Base-by-base conservation (phyloP, 1,140 invertebrate species). In the Augochlora pura region DNA sequence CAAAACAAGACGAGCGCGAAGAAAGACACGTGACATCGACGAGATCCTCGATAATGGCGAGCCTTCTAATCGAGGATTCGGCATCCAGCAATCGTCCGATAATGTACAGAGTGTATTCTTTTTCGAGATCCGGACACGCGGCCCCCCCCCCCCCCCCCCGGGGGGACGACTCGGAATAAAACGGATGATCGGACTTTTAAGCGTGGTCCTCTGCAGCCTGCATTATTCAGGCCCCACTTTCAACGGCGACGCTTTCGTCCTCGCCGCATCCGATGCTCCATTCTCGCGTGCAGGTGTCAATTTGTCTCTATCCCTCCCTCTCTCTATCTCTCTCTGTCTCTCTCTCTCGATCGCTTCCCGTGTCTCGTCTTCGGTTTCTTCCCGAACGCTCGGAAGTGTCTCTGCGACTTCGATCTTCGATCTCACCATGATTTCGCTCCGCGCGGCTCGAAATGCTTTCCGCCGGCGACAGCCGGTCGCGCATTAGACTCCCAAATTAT, bases 401-500 rank as follows among this genome's bases (percentile, higher is more conserved):
- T 32, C 27, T 32, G 23, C 21, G 12, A 16, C 23, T 75, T 80
- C 63, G 63, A 66, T 66, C 70, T 64, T 54, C 49, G 32, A 62
- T 64, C 81, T 73, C 74, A 27, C 32, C 18, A 32, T n/a, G 39
- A 38, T 42, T 25, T 52, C 23, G 12, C 14, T 18, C 42, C 52
- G 42, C 25, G 57, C 21, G 49, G 18, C 21, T 49, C 67, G 54
- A 77, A 82, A 82, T 27, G 73, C 57, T 77, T 72, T 65, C n/a
- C 77, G 46, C 42, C 52, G 46, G 25, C 52, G 79, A 66, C 62
- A 52, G 57, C 70, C 76, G 46, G 10, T 23, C 69, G 59, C 68
- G 63, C 81, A 91, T 91, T 91, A 90, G 88, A 91, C 89, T 91
- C 82, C 82, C 90, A 91, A 91, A 91, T 91, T 89, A 91, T 91